Evolutionary conservation across 2,113 vertebrate species (phyloP).

Genomic region (Callipepla californica): DNA sequence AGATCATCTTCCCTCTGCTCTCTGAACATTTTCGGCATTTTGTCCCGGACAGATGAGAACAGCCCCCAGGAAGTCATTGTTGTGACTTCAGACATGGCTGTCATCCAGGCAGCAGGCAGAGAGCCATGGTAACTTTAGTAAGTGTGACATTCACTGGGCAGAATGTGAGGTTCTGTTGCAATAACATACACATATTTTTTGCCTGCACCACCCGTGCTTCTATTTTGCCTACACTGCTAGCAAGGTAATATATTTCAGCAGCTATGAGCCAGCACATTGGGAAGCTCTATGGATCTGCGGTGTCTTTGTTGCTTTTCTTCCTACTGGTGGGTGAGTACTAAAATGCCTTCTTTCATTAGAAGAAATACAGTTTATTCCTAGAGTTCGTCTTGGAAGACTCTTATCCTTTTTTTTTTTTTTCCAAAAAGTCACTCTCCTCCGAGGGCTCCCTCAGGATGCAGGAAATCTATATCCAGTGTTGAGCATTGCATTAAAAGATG

Average conservation of each 20-base stretch:
- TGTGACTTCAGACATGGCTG: conserved; percentile 26
- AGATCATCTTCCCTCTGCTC: background rate
- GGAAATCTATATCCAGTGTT: background rate
- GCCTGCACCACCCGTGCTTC: rapidly evolving
- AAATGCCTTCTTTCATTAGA: background rate
- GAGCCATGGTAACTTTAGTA: conserved; percentile 69
- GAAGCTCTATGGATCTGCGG: background rate
- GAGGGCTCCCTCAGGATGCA: background rate
- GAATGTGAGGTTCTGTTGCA: conserved; percentile 48
- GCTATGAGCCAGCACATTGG: conserved; percentile 31
- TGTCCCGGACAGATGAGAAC: background rate
- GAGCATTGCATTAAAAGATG: background rate
- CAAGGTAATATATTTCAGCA: background rate
- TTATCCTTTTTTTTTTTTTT: too few species aligned
- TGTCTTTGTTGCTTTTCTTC: conserved; percentile 37
- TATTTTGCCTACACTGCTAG: background rate
- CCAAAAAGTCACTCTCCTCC: background rate
- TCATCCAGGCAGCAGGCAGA: conserved; percentile 33
- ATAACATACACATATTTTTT: background rate
- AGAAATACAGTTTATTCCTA: background rate
- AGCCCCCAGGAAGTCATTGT: background rate
- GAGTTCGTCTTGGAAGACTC: background rate
- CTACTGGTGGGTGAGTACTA: conserved; percentile 60
- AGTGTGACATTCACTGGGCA: conserved; percentile 56
- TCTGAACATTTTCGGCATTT: background rate